Base-by-base conservation (phyloP, 2,797 vertebrate genomes). In the Anomalospiza imberbis region DNA sequence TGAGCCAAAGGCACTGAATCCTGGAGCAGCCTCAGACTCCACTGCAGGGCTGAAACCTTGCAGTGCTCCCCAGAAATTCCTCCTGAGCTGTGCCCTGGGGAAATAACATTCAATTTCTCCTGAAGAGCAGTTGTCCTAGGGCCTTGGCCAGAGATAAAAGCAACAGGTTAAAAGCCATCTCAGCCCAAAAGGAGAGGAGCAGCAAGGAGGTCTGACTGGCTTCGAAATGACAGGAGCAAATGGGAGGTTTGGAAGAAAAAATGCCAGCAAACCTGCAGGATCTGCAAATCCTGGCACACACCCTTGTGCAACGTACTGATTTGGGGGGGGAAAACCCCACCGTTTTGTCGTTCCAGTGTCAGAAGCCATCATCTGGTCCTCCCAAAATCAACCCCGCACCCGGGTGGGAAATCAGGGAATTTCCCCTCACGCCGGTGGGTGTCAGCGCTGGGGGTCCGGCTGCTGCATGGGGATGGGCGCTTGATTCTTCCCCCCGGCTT, bases 141-240 rank as follows among this genome's bases (percentile, higher is more conserved):
- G 48, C 31, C 42, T 68, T 4, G 2, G 34, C 50, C 12, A 2
- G 70, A 54, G 50, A 65, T 16, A n/a, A 90, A 77, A 96, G 92
- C 96, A 93, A 95, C 95, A 96, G 89, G 86, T 96, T 81, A 90
- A 90, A 80, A 91, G 44, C 48, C 60, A 76, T 38, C 63, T 91
- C 34, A 38, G 77, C 26, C 53, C 20, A 38, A 65, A 66, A 40
- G 29, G 24, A 72, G 61, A 53, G 22, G 14, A 70, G 38, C 60
- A 80, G 71, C 21, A 19, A 77, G 53, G 25, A 71, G 21, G 22
- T 34, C 17, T 60, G 82, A 12, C 61, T n/a, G 55, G 7, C 40
- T 82, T 8, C n/a, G 36, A 61, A 89, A 89, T 32, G 79, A 63
- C 4, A 10, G 57, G 65, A 12, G 2, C 19, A 44, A 88, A 76